These are phyloP conservation scores for Drosophila bifasciata DNA, from an alignment of 1,140 invertebrate genomes.

Conservation along the genomic window DNA sequence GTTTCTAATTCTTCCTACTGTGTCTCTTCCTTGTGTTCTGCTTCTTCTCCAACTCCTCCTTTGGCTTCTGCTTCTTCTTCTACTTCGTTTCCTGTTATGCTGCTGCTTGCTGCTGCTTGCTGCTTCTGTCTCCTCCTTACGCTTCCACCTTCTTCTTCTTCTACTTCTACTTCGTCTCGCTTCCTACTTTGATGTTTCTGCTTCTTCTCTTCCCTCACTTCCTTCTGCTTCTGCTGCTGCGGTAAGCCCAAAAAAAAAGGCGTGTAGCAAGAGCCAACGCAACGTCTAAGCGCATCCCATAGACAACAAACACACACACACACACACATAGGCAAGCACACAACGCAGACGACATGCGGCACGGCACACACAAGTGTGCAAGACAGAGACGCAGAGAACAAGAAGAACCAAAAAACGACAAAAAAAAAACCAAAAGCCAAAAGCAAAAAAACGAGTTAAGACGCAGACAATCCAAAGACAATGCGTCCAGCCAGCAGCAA, in stretches of 20 bases:
- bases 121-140: too few relatives aligned
- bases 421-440: conserved; percentile 22
- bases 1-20: too few relatives aligned
- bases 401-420: conserved; percentile 35
- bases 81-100: too few relatives aligned
- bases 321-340: background rate
- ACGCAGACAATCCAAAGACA: conserved; percentile 37
- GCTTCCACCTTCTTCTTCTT: background rate
- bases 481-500: conserved; percentile 25
- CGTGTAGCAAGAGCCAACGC: conserved; percentile 32
- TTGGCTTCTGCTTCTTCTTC: too few relatives aligned
- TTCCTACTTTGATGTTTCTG: too few relatives aligned
- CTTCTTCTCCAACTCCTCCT: too few relatives aligned
- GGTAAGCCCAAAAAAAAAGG: conserved; percentile 42
- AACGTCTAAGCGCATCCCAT: conserved; percentile 29
- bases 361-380: background rate
- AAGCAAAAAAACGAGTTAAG: conserved; percentile 53
- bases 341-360: too few relatives aligned
- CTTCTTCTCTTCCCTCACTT: too few relatives aligned
- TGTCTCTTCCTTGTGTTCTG: too few relatives aligned
- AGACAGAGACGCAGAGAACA: conserved; percentile 1
- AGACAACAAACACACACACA: conserved; percentile 20
- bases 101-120: too few relatives aligned
- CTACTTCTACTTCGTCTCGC: background rate
- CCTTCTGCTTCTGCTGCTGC: background rate